A percentile compares a stretch with the other conserved stretches of the same genome.
Evolutionary conservation across 2,888 invertebrate species (phyloP).

Genomic region (Calameuta filiformis): DNA sequence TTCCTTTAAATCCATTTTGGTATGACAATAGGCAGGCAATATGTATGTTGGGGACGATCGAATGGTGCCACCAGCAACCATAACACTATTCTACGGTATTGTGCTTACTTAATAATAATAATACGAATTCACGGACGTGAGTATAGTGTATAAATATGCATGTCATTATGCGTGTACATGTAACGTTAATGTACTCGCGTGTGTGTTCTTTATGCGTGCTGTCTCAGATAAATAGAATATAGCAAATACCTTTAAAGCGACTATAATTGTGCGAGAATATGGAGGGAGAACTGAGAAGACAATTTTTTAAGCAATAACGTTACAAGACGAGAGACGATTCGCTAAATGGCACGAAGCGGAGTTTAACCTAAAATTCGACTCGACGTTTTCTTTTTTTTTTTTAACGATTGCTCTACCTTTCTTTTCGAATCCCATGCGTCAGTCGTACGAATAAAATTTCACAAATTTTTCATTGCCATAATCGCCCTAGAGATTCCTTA

Average conservation of each 20-base stretch:
- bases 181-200: background rate
- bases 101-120: conserved; percentile 33
- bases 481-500: background rate
- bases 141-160: background rate
- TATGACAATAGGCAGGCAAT: conserved; percentile 38
- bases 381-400: background rate
- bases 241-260: background rate
- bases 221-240: background rate
- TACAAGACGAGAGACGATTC: background rate
- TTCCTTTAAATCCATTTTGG: conserved; percentile 14
- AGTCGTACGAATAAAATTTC: background rate
- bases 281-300: background rate
- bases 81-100: conserved; percentile 47
- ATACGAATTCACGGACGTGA: background rate
- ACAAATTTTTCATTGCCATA: background rate
- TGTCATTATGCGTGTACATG: background rate
- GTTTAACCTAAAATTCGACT: background rate
- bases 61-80: conserved; percentile 49
- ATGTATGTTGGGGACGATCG: conserved; percentile 52
- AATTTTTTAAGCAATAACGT: background rate
- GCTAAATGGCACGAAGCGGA: background rate
- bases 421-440: background rate
- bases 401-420: background rate
- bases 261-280: background rate
- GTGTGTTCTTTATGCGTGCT: background rate